Percentiles rank a stretch among this genome's conserved stretches.
phyloP scores from a whole-genome alignment of 2,797 vertebrate genomes.

The Acanthis flammea region DNA sequence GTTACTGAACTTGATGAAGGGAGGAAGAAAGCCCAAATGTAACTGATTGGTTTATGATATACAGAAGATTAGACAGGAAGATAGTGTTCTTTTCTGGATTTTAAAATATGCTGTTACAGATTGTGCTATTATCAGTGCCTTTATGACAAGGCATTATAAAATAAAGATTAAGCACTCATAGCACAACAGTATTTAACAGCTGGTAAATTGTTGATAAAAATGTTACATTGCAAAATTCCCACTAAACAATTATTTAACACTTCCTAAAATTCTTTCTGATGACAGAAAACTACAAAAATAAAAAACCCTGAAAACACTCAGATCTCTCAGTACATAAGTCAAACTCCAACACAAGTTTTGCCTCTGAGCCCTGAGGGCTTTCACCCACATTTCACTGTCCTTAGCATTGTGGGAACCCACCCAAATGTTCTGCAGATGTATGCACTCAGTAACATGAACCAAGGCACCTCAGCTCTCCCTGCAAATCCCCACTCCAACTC shows the following conservation, averaged over 20 bases:
- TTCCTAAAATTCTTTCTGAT: not conserved
- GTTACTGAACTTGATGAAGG: not conserved
- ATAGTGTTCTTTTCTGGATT: not conserved
- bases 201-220: not conserved
- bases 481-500: not conserved
- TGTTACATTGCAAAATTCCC: not conserved
- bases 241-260: not conserved
- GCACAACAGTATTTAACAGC: not conserved
- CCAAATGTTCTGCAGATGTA: not conserved
- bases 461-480: not conserved
- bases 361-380: not conserved
- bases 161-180: not conserved
- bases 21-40: not conserved
- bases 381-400: not conserved
- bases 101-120: constrained; percentile 7
- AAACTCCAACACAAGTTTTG: not conserved
- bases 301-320: not conserved
- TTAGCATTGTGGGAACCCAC: not conserved
- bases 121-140: not conserved
- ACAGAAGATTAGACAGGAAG: not conserved
- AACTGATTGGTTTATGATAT: not conserved
- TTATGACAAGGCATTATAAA: not conserved
- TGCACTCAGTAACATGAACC: not conserved
- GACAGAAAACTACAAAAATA: not conserved
- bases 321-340: not conserved